Conservation (phyloP, 2,888 invertebrate species). For the Pemphredon lugubris region DNA sequence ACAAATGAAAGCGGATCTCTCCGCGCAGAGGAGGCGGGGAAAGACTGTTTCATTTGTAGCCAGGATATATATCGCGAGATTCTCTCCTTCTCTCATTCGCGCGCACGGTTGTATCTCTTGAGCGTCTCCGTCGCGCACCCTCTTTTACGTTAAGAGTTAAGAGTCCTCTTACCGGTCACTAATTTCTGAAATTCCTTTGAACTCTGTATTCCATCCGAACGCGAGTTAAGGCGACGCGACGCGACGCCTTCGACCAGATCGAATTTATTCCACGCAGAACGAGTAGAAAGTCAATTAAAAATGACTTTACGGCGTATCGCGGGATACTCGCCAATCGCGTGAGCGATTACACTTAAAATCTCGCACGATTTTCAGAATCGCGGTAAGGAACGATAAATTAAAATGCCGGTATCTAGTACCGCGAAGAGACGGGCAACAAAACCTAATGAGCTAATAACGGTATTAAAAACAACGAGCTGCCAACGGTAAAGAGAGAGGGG, state of each 20-base stretch:
- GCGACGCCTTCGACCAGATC: too few species aligned
- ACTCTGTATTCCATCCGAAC: too few species aligned
- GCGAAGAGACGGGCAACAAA: neutral
- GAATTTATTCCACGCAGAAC: too few species aligned
- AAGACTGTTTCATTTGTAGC: conserved; percentile 62
- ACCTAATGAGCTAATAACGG: neutral
- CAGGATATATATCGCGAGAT: conserved; percentile 34
- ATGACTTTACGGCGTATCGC: too few species aligned
- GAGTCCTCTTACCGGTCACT: conserved; percentile 1
- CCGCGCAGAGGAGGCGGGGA: conserved; percentile 13
- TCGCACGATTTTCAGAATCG: neutral
- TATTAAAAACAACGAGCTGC: neutral
- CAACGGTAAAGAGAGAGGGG: conserved; percentile 8
- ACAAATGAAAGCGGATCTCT: conserved; percentile 72
- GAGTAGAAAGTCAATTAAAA: too few species aligned
- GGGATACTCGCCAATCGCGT: too few species aligned
- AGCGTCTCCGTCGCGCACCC: neutral
- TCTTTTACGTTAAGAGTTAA: conserved; percentile 6
- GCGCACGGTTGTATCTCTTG: neutral
- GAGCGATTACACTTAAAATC: conserved; percentile 20
- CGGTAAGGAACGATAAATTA: neutral
- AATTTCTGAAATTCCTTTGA: neutral
- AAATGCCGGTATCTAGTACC: neutral
- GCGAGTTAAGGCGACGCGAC: too few species aligned
- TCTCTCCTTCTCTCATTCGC: conserved; percentile 17